These are phyloP conservation scores for Orestias chungarensis DNA, from an alignment of 2,797 vertebrate species.

Conservation along the genomic window DNA sequence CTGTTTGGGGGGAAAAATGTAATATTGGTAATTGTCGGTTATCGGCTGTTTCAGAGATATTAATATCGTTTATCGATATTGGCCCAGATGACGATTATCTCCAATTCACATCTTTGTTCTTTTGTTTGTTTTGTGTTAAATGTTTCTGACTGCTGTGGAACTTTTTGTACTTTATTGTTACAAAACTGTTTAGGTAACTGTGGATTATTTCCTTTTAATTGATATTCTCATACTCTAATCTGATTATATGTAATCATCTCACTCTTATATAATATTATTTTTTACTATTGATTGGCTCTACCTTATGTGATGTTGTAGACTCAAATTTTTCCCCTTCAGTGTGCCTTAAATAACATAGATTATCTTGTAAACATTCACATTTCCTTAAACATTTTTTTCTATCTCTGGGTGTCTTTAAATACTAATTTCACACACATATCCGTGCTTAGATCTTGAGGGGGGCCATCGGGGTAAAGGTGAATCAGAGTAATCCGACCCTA, in stretches of 20 bases:
- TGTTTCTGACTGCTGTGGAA: too few relatives aligned
- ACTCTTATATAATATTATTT: background rate
- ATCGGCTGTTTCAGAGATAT: too few relatives aligned
- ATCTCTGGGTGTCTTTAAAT: slow-evolving; percentile 34
- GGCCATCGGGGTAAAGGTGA: slow-evolving; percentile 6
- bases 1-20: too few relatives aligned
- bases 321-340: background rate
- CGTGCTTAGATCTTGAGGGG: slow-evolving; percentile 9
- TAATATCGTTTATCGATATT: too few relatives aligned
- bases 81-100: too few relatives aligned
- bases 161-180: background rate
- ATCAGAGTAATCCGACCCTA: slow-evolving; percentile 72
- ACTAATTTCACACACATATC: slow-evolving; percentile 20
- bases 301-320: background rate
- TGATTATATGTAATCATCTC: background rate
- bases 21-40: too few relatives aligned
- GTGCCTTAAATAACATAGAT: background rate
- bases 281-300: background rate
- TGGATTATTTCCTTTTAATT: background rate
- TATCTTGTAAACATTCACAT: background rate
- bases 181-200: background rate
- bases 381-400: background rate
- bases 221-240: background rate
- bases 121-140: background rate
- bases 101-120: background rate